A percentile compares a stretch with the other conserved stretches of the same genome.
Evolutionary conservation across 2,888 invertebrate genomes (phyloP).

Genomic region (Orchestes rusci): DNA sequence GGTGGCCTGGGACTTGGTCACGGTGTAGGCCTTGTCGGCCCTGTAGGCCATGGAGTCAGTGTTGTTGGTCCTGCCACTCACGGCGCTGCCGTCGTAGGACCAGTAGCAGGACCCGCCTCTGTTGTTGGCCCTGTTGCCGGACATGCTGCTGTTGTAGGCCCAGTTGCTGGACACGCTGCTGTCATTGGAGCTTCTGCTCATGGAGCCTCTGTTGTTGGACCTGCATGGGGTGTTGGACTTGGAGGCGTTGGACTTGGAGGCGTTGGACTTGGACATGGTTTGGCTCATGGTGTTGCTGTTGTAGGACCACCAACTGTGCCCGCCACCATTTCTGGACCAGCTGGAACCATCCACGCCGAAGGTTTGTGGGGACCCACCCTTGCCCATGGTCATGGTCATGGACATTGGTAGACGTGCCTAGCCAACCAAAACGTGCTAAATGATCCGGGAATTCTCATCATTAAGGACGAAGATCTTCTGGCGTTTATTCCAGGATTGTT

Average conservation of each 20-base stretch:
- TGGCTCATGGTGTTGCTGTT: slow-evolving; percentile 30
- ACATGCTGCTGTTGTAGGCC: slow-evolving; percentile 14
- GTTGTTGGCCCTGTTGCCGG: slow-evolving; percentile 20
- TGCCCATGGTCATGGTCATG: slow-evolving; percentile 29
- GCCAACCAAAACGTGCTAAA: slow-evolving; percentile 10
- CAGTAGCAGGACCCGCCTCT: slow-evolving; percentile 19
- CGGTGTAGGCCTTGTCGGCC: slow-evolving; percentile 9
- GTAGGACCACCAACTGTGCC: slow-evolving; percentile 34
- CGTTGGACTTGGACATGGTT: slow-evolving; percentile 3
- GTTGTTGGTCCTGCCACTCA: slow-evolving; percentile 14
- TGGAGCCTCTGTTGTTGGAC: slow-evolving; percentile 9
- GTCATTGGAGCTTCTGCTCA: slow-evolving; percentile 7
- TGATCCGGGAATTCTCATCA: slow-evolving; percentile 15
- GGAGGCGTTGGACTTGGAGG: slow-evolving; percentile 7
- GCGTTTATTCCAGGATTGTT: slow-evolving; percentile 14
- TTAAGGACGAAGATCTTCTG: neutral
- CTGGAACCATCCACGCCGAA: slow-evolving; percentile 37
- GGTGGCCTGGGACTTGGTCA: slow-evolving; percentile 8
- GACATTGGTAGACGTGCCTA: slow-evolving; percentile 15
- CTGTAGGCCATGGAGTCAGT: slow-evolving; percentile 20
- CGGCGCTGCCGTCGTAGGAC: slow-evolving; percentile 15
- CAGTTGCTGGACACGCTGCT: slow-evolving; percentile 5
- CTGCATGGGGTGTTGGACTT: slow-evolving; percentile 11
- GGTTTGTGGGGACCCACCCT: slow-evolving; percentile 38
- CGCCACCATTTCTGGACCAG: slow-evolving; percentile 34